Evolutionary conservation across 2,113 vertebrate species (phyloP).

Genomic region (Cavia porcellus): DNA sequence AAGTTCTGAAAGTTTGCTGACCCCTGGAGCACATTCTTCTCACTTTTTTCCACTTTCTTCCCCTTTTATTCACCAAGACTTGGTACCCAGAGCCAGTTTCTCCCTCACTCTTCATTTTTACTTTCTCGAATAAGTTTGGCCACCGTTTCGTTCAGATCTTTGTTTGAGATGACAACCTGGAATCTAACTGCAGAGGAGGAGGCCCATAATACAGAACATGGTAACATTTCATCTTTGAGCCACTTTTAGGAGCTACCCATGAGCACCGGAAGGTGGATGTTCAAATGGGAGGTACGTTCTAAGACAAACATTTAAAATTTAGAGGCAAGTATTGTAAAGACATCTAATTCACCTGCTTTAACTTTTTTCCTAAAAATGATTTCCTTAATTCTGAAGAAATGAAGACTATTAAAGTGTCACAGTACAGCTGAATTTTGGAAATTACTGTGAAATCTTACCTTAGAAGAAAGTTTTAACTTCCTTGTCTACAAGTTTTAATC

Average conservation of each 20-base stretch:
- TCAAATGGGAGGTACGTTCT: not conserved
- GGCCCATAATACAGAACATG: not conserved
- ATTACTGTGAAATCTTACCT: not conserved
- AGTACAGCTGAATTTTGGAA: not conserved
- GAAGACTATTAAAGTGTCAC: not conserved
- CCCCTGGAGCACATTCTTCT: not conserved
- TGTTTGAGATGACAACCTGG: not conserved
- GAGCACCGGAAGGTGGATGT: not conserved
- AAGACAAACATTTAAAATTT: not conserved
- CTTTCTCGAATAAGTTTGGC: not conserved
- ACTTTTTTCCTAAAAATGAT: not conserved
- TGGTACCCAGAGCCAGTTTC: not conserved
- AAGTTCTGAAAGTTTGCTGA: not conserved
- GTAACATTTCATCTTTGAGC: not conserved
- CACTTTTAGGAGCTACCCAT: not conserved
- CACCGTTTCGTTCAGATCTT: not conserved
- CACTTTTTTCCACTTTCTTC: not conserved
- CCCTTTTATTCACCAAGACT: not conserved
- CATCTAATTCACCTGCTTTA: not conserved
- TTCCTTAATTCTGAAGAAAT: not conserved
- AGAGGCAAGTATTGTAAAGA: not conserved
- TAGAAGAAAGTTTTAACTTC: not conserved
- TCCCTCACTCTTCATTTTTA: not conserved
- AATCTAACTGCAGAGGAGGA: not conserved
- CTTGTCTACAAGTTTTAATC: not conserved